Percentiles rank a stretch among this genome's conserved stretches.
Evolutionary conservation across 1,140 invertebrate species (phyloP).

Genomic region (Sarcophaga peregrina): DNA sequence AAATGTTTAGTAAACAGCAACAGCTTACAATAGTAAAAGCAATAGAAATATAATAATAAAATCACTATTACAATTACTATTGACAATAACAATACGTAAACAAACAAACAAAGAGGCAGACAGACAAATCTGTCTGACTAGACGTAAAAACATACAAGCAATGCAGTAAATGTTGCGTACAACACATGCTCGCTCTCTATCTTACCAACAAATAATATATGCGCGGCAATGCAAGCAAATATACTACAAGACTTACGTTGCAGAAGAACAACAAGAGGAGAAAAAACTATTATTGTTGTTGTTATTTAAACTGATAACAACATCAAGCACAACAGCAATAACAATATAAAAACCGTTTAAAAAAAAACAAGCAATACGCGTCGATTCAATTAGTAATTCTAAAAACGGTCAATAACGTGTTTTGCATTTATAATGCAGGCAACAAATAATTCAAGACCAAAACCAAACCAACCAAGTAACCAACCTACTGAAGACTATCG

Average conservation of each 20-base stretch:
- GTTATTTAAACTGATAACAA: constrained; percentile 1
- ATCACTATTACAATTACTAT: constrained; percentile 1
- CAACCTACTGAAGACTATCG: neutral
- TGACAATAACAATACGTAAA: constrained; percentile 37
- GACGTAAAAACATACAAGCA: neutral
- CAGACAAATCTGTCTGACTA: neutral
- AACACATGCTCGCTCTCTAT: neutral
- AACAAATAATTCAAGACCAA: constrained; percentile 4
- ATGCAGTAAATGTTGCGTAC: neutral
- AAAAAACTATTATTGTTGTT: neutral
- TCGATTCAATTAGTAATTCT: constrained; percentile 67
- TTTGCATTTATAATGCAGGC: constrained; percentile 61
- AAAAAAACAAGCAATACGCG: constrained; percentile 51
- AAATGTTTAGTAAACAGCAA: constrained; percentile 5
- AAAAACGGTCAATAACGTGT: constrained; percentile 62
- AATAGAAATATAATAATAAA: neutral
- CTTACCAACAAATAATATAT: neutral
- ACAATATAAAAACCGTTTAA: constrained; percentile 15
- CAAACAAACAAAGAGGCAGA: neutral
- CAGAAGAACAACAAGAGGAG: neutral
- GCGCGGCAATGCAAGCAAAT: neutral
- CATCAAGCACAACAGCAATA: neutral
- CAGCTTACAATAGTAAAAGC: neutral
- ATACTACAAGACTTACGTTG: neutral
- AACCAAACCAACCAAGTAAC: neutral